Conservation (phyloP, 2,113 vertebrate species). For the Megaceryle maxima region DNA sequence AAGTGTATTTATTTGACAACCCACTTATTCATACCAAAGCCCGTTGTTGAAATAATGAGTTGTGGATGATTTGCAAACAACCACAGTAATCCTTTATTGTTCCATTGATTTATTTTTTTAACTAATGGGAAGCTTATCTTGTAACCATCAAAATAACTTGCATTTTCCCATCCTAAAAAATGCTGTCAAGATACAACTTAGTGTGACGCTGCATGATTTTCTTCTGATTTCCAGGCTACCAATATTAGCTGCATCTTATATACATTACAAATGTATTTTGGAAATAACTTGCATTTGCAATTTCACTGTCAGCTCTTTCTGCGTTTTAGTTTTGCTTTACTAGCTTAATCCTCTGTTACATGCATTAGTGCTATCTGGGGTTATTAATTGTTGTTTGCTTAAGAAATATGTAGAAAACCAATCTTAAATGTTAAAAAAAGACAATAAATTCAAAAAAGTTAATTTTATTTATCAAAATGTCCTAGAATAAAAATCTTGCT, state of each 20-base stretch:
- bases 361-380: not conserved
- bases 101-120: not conserved
- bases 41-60: not conserved
- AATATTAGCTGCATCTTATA: not conserved
- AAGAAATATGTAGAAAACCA: not conserved
- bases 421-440: not conserved
- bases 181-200: not conserved
- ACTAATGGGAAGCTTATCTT: not conserved
- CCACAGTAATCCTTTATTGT: slow-evolving; percentile 11
- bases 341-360: not conserved
- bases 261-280: not conserved
- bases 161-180: slow-evolving; percentile 6
- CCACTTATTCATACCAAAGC: slow-evolving; percentile 18
- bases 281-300: not conserved
- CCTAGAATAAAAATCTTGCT: not conserved
- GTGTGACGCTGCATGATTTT: not conserved
- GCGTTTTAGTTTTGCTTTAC: not conserved
- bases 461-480: not conserved
- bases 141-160: slow-evolving; percentile 1
- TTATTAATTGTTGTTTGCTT: not conserved
- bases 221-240: not conserved
- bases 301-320: not conserved
- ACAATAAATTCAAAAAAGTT: not conserved
- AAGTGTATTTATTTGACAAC: slow-evolving; percentile 13
- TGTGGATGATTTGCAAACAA: slow-evolving; percentile 1